Conservation (phyloP, 2,888 invertebrate genomes). For the Tiliacea aurago region DNA sequence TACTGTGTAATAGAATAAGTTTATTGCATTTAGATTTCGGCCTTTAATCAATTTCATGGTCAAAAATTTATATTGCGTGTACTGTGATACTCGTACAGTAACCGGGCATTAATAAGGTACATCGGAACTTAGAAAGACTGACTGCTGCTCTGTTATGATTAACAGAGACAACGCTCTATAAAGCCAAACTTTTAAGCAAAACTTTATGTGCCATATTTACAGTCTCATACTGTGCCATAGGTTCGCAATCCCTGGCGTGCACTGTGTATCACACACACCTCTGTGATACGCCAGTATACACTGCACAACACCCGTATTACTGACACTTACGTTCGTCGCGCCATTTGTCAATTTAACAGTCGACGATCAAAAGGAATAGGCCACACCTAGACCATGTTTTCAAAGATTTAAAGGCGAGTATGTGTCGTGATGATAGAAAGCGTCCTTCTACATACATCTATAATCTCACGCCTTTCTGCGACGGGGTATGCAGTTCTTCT, state of each 20-base stretch:
- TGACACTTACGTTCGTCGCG: not conserved
- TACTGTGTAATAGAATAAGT: not conserved
- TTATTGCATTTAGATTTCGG: not conserved
- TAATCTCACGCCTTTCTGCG: not conserved
- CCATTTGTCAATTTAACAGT: constrained; percentile 7
- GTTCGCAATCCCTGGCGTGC: constrained; percentile 1
- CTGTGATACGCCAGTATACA: not conserved
- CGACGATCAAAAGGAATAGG: constrained; percentile 4
- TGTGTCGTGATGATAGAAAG: not conserved
- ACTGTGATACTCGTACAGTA: not conserved
- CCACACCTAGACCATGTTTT: not conserved
- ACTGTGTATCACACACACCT: not conserved
- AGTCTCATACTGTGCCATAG: not conserved
- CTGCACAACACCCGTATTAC: constrained; percentile 11
- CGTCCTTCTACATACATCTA: not conserved
- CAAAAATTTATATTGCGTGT: not conserved
- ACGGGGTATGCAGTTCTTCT: not conserved
- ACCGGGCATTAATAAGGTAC: not conserved
- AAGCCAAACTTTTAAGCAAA: not conserved
- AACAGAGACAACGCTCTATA: not conserved
- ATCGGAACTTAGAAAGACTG: not conserved
- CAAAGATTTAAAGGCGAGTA: not conserved
- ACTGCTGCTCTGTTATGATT: not conserved
- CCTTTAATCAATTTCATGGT: not conserved
- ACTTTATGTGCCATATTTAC: not conserved